Evolutionary conservation across 30 jellyfish, hydroid and myxozoan species (phyloP), one percentile per base, ranked within the genome.

Genomic region (Aurelia sp.): DNA sequence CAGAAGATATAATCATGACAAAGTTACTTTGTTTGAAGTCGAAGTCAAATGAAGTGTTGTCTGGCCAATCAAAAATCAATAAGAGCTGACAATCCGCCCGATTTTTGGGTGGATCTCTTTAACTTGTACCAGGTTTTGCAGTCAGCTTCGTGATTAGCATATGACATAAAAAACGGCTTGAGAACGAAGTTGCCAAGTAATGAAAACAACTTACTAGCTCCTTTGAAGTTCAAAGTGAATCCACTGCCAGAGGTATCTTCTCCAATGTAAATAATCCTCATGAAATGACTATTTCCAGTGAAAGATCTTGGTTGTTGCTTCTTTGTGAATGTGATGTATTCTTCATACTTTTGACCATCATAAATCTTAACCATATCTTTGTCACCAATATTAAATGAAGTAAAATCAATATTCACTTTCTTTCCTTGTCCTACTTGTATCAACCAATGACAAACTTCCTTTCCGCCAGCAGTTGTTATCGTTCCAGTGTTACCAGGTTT

Each of bases 341-440:
- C 98, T 6, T 65, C 87, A 62, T 71, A 87, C 27, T 75, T 88
- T 59, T 76, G 82, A 3, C 97, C 97, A 58, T 92, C 98, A 61
- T 63, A 92, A 60, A 92, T 81, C 33, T 86, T 71, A 71, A 84
- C 71, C 35, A 55, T 68, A 18, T 86, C 98, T 9, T 76, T 89
- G 11, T 73, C 82, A 20, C 89, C 92, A 57, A 86, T 58, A 58
- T 74, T 71, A 60, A 74, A 81, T 12, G 86, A 47, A 12, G 86
- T 57, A 68, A 92, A 82, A n/a, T 74, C 75, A 48, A 92, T 66
- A 16, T 89, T 77, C 70, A 92, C 95, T 71, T 92, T 92, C 81
- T 87, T 78, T 48, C 98, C 98, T 58, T 92, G 95, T 23, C 73
- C 83, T 6, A 92, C 97, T 88, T 86, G 90, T 35, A 92, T 81